Base-by-base conservation (phyloP, 2,113 vertebrate species). In the Parotia lawesii region DNA sequence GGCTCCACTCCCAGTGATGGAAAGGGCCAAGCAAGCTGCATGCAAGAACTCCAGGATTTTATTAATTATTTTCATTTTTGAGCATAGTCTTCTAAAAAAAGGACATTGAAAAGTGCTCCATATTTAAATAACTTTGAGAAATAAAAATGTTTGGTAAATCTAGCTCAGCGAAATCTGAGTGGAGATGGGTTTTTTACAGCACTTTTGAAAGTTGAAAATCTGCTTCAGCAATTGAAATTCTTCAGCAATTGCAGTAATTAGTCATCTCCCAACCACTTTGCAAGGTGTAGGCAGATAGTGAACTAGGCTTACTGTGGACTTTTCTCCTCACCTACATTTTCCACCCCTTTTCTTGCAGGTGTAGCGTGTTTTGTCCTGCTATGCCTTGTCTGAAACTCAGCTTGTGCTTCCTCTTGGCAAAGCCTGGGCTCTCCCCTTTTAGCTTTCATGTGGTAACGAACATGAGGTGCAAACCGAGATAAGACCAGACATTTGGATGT, bases 391-490 rank as follows among this genome's bases (percentile, higher is more conserved):
- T 78, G 61, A 89, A 74, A 73, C 17, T 2, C 2, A 76, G 81
- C 62, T 85, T 50, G 58, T 27, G 77, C 35, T 82, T 69, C 54
- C 77, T 33, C 70, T 66, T 77, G 69, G 87, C 83, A 95, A 56
- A 86, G 56, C 35, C 9, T 3, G 2, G 24, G 4, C 25, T 62
- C 42, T 65, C 65, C 71, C 80, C 73, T 71, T 67, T 94, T 61
- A 94, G 65, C 61, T 82, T 45, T 85, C 73, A 54, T 70, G 85
- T 66, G 47, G 62, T 29, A 91, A 79, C 1, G 13, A 73, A 85
- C 67, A 87, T 73, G 71, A 95, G 77, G 93, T 83, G 85, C 74
- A 95, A 95, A 87, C 47, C 67, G 40, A 95, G 96, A 94, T 92
- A 96, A 94, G 85, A 67, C 27, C 89, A 93, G 82, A 79, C 78